These are phyloP conservation scores for Aphyosemion australe DNA, from an alignment of 2,113 vertebrate species.

Conservation along the genomic window DNA sequence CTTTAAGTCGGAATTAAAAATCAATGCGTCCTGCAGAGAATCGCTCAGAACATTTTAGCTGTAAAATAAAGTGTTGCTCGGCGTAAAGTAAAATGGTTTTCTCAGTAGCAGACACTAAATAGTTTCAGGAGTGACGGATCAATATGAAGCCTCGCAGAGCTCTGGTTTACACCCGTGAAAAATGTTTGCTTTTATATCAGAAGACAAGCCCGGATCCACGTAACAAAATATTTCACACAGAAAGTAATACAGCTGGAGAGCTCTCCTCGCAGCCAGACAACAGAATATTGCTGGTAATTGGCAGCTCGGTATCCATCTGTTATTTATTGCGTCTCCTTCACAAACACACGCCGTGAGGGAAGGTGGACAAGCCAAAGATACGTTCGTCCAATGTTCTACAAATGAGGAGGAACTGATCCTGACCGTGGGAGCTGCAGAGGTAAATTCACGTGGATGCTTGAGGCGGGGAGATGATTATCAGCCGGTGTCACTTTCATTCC, in stretches of 20 bases:
- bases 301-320: neutral
- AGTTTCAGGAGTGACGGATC: constrained; percentile 46
- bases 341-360: neutral
- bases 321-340: constrained; percentile 7
- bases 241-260: constrained; percentile 19
- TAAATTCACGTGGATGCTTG: neutral
- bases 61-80: constrained; percentile 47
- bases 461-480: neutral
- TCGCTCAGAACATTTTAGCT: constrained; percentile 52
- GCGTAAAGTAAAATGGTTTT: constrained; percentile 50
- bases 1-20: constrained; percentile 44
- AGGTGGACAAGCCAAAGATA: neutral
- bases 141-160: constrained; percentile 32
- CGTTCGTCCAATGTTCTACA: neutral
- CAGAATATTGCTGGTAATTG: constrained; percentile 13
- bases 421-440: neutral
- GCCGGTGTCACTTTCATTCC: neutral
- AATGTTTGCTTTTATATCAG: constrained; percentile 23
- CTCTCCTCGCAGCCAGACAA: constrained; percentile 5
- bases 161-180: constrained; percentile 25
- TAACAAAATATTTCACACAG: constrained; percentile 21
- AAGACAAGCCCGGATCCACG: constrained; percentile 20
- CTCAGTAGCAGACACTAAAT: constrained; percentile 41
- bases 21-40: constrained; percentile 57
- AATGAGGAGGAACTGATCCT: constrained; percentile 1